A percentile compares a stretch with the other conserved stretches of the same genome.
Conservation (phyloP, 2,797 vertebrate genomes). For the Columba guinea region DNA sequence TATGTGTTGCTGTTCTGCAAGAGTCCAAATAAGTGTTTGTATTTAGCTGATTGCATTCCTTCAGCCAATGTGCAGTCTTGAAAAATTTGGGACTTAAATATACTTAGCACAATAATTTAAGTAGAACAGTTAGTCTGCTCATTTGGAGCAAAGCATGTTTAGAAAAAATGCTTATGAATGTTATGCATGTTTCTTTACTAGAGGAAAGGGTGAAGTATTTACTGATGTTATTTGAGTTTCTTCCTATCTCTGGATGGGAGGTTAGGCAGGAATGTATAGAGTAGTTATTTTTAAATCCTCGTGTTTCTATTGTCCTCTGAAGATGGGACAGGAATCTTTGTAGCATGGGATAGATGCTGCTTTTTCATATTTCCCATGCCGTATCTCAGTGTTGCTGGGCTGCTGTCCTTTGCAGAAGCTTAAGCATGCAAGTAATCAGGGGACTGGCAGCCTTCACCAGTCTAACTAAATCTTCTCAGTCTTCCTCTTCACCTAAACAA, state of each 20-base stretch:
- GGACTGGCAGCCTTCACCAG: neutral
- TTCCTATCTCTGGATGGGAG: neutral
- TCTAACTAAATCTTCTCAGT: neutral
- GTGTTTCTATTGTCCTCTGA: neutral
- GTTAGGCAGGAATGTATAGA: neutral
- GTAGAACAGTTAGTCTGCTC: neutral
- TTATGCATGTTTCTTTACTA: neutral
- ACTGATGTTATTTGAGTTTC: neutral
- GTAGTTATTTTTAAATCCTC: neutral
- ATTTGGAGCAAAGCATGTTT: neutral
- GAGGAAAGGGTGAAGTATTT: neutral
- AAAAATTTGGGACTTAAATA: neutral
- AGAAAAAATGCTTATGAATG: neutral
- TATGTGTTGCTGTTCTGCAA: neutral
- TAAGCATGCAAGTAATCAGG: neutral
- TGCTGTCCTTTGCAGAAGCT: neutral
- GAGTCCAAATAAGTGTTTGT: conserved; percentile 36
- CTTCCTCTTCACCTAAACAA: neutral
- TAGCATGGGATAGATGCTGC: neutral
- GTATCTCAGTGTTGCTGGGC: neutral
- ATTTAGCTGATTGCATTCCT: neutral
- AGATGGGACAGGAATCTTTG: neutral
- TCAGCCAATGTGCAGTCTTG: neutral
- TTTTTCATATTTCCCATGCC: neutral
- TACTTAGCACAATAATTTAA: neutral